phyloP scores from a whole-genome alignment of 1,140 invertebrate genomes.

The Dryas iulia region DNA sequence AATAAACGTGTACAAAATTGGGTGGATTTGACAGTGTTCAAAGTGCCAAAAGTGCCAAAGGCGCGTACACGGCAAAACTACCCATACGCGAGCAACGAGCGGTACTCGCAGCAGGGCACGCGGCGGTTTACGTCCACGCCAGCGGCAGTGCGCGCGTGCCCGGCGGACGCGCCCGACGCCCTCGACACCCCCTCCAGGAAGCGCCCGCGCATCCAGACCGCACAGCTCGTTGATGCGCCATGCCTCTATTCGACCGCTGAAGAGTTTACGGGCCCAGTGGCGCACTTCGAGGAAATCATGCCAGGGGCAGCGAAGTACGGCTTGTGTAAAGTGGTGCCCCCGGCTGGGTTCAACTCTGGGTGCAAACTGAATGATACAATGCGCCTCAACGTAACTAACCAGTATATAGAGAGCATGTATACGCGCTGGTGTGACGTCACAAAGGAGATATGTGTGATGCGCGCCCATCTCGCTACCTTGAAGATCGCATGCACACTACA shows the following conservation, averaged over 20 bases:
- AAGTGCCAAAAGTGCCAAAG: background rate
- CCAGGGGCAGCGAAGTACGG: constrained; percentile 90
- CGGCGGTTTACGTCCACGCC: too few relatives aligned
- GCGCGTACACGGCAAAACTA: background rate
- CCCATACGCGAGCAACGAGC: background rate
- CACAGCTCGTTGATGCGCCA: too few relatives aligned
- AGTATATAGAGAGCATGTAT: constrained; percentile 94
- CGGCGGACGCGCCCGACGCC: too few relatives aligned
- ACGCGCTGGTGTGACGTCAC: constrained; percentile 94
- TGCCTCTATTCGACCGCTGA: too few relatives aligned
- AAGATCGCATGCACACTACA: constrained; percentile 87
- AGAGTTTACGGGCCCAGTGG: constrained; percentile 95
- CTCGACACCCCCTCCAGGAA: too few relatives aligned
- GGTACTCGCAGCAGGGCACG: background rate
- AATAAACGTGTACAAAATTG: background rate
- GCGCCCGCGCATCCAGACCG: too few relatives aligned
- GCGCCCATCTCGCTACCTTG: constrained; percentile 90
- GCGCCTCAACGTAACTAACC: constrained; percentile 94
- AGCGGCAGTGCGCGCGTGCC: too few relatives aligned
- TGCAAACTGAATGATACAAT: constrained; percentile 93
- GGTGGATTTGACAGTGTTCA: background rate
- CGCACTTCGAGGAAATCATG: constrained; percentile 93
- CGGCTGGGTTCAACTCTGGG: constrained; percentile 91
- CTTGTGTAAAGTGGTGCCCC: constrained; percentile 94
- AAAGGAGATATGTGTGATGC: constrained; percentile 92